Evolutionary conservation across 2,113 vertebrate species (phyloP).

Genomic region (Ursus arctos): DNA sequence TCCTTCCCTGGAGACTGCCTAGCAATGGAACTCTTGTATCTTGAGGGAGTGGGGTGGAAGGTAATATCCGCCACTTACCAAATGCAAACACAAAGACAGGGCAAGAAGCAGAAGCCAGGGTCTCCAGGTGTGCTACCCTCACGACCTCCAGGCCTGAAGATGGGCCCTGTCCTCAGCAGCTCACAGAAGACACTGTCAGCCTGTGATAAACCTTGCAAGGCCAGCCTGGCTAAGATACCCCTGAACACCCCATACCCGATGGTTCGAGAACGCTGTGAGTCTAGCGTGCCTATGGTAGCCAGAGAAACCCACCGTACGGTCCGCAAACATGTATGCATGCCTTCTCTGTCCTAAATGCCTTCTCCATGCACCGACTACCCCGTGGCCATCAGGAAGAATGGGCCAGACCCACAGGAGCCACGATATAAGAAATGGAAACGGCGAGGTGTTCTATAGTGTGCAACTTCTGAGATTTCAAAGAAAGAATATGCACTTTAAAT

Average conservation of each 20-base stretch:
- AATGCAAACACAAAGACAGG: background rate
- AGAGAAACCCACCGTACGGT: background rate
- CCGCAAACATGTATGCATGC: background rate
- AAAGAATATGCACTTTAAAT: background rate
- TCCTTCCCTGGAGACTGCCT: background rate
- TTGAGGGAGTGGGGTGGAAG: background rate
- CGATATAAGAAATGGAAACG: conserved; percentile 23
- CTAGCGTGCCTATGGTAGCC: background rate
- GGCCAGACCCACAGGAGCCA: background rate
- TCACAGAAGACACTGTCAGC: background rate
- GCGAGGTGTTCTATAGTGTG: background rate
- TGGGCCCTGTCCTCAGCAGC: background rate
- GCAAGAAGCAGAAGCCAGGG: background rate
- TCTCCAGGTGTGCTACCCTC: background rate
- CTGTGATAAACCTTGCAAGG: background rate
- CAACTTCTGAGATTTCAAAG: background rate
- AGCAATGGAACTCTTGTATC: background rate
- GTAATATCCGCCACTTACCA: conserved; percentile 26
- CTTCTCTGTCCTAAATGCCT: background rate
- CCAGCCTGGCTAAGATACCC: background rate
- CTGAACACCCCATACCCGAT: background rate
- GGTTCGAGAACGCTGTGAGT: background rate
- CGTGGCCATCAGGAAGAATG: background rate
- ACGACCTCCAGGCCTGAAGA: background rate
- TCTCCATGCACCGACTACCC: background rate